Conservation (phyloP, 2,888 invertebrate genomes). For the Minunthozetes semirufus region DNA sequence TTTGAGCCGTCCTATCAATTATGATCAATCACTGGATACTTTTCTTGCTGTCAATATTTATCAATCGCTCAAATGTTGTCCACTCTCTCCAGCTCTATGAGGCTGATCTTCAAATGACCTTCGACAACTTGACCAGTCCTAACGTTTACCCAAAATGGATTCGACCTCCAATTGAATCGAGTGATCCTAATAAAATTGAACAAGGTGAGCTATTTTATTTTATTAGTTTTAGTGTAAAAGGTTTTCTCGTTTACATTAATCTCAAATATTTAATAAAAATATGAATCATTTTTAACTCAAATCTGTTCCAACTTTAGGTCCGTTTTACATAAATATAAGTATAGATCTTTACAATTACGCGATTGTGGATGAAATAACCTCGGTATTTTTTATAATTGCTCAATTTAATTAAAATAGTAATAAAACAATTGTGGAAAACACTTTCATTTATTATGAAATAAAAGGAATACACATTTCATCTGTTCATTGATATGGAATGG, state of each 20-base stretch:
- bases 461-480: constrained; percentile 32
- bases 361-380: constrained; percentile 26
- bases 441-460: not conserved
- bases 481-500: constrained; percentile 32
- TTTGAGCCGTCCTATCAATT: not conserved
- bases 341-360: constrained; percentile 32
- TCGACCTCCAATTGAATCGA: constrained; percentile 19
- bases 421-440: not conserved
- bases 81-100: not conserved
- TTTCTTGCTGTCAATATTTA: not conserved
- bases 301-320: not conserved
- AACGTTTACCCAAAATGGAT: constrained; percentile 25
- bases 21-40: not conserved
- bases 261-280: not conserved
- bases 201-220: not conserved
- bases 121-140: constrained; percentile 1
- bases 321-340: constrained; percentile 28
- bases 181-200: not conserved
- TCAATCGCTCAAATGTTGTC: not conserved
- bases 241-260: not conserved
- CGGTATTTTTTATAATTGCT: not conserved
- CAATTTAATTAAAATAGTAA: not conserved
- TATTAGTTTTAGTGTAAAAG: too few species aligned
- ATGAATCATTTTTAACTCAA: not conserved
- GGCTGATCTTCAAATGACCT: not conserved